Evolutionary conservation across 2,797 vertebrate species (phyloP), one percentile per base, ranked within the genome.

Genomic region (Oreochromis mossambicus): DNA sequence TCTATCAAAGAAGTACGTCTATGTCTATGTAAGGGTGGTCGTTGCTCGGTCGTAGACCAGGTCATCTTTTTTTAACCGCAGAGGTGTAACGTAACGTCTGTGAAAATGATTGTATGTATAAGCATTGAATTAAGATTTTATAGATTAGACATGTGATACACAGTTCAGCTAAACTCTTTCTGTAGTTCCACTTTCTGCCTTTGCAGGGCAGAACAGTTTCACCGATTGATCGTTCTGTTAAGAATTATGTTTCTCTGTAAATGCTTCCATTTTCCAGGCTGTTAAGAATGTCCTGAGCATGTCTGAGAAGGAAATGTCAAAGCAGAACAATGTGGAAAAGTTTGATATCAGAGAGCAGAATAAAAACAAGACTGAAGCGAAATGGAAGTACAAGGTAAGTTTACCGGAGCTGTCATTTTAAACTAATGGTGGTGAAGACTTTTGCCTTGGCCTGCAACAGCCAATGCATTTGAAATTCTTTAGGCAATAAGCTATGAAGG

Each of bases 321-420:
- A 98, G 78, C 98, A 98, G 94, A 98, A 98, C 38, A 97, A 97
- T 2, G 88, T 97, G 87, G 97, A 98, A 85, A 98, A 98, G 91
- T 97, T 98, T 92, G 98, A 99, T 94, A 96, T 97, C 76, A 97
- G 98, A 92, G 98, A 99, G 87, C 98, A 98, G 92, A 98, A 97
- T 81, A 99, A 99, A 95, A 98, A 97, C 96, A 98, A 99, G 97
- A 98, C 98, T 0, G 98, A 99, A 96, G 98, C 98, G 24, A 99
- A 99, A 85, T 99, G 98, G 98, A 99, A 99, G 91, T 99, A 99
- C 41, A 99, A 99, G 98, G 98, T 99, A 95, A 94, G 88, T 14
- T 34, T 34, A 81, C 81, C 63, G 79, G 26, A 56, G 58, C 36
- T 41, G 61, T 21, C 12, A 41, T 68, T 80, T 50, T 41, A 83